Evolutionary conservation across 2,797 vertebrate species (phyloP).

Genomic region (Sphenodon punctatus): DNA sequence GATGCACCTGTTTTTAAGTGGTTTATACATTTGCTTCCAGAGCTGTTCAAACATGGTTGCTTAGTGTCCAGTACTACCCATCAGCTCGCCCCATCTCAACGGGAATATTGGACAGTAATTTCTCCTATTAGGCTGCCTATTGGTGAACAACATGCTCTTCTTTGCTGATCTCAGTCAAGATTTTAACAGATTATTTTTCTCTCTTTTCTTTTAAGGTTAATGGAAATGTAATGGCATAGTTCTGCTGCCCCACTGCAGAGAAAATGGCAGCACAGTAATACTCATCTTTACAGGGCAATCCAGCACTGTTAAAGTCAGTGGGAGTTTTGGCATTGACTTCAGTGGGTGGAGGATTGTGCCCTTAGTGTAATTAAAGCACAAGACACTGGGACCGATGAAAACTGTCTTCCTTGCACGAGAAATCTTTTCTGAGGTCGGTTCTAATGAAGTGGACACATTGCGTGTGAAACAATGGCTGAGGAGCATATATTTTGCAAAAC

Average conservation of each 20-base stretch:
- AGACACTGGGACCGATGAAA: background rate
- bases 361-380: too few species aligned
- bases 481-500: too few species aligned
- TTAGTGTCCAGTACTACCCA: background rate
- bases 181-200: background rate
- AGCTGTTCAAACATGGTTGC: background rate
- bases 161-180: background rate
- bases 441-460: background rate
- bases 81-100: accelerated
- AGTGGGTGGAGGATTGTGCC: too few species aligned
- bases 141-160: background rate
- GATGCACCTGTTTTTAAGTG: background rate
- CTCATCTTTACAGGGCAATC: too few species aligned
- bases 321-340: too few species aligned
- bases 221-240: background rate
- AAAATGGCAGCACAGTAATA: background rate
- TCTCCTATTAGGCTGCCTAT: background rate
- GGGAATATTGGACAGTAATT: background rate
- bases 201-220: background rate
- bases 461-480: background rate
- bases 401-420: background rate
- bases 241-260: background rate
- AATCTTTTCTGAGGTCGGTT: background rate
- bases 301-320: too few species aligned
- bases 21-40: background rate